phyloP scores from a whole-genome alignment of 2,113 vertebrate species.

The Aleadryas rufinucha region DNA sequence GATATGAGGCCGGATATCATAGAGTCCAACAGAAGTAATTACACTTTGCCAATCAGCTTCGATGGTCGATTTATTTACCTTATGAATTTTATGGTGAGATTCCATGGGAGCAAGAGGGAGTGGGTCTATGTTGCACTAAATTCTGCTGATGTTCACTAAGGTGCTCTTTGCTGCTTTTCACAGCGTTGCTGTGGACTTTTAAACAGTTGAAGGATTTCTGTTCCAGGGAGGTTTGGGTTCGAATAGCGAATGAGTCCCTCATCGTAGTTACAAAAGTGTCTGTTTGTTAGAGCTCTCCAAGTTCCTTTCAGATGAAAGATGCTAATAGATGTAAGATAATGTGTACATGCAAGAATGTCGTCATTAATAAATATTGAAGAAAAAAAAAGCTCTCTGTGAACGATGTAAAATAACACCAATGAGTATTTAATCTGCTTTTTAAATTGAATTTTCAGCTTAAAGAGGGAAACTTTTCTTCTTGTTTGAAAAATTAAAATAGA shows the following conservation, averaged over 20 bases:
- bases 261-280: not conserved
- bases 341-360: constrained; percentile 8
- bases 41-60: not conserved
- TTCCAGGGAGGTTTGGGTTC: not conserved
- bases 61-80: not conserved
- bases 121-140: not conserved
- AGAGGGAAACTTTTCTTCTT: constrained; percentile 56
- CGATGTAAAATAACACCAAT: constrained; percentile 41
- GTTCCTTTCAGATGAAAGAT: constrained; percentile 40
- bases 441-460: constrained; percentile 60
- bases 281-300: constrained; percentile 23
- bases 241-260: not conserved
- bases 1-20: not conserved
- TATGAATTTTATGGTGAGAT: not conserved
- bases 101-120: not conserved
- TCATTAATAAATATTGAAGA: constrained; percentile 51
- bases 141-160: not conserved
- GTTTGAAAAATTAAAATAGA: constrained; percentile 67
- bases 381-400: not conserved
- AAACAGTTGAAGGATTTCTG: not conserved
- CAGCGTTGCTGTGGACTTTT: not conserved
- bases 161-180: not conserved
- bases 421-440: constrained; percentile 61
- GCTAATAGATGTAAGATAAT: constrained; percentile 43
- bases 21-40: not conserved